These are phyloP conservation scores for Acanthochromis polyacanthus DNA, from an alignment of 2,113 vertebrate species.

Conservation along the genomic window DNA sequence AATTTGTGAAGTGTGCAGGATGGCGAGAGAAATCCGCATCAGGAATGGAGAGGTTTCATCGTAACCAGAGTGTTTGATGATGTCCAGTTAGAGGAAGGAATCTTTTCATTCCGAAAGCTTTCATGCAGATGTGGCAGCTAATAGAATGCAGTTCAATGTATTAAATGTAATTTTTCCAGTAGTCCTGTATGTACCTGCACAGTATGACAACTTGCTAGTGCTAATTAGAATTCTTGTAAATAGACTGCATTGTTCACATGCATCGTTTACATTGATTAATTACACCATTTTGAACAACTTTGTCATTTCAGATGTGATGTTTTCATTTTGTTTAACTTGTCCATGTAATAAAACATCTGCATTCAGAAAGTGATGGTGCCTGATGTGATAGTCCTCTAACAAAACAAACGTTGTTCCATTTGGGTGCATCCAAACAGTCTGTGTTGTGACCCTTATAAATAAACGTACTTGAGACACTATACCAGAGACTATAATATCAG, in stretches of 20 bases:
- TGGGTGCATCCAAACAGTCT: too few species aligned
- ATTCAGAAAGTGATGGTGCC: too few species aligned
- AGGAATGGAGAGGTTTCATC: slow-evolving; percentile 80
- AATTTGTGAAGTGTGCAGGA: slow-evolving; percentile 84
- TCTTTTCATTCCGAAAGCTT: neutral
- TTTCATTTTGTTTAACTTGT: neutral
- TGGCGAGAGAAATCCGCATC: slow-evolving; percentile 87
- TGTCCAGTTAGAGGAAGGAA: neutral
- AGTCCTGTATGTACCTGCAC: neutral
- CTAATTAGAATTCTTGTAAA: slow-evolving; percentile 48
- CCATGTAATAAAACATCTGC: neutral
- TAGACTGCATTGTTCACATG: slow-evolving; percentile 21
- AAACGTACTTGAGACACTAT: too few species aligned
- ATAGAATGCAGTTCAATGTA: slow-evolving; percentile 10
- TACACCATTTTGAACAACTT: neutral
- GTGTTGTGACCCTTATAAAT: neutral
- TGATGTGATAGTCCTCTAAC: too few species aligned
- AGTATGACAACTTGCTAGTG: neutral
- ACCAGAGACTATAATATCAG: too few species aligned
- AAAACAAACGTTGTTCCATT: too few species aligned
- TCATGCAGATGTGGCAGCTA: neutral
- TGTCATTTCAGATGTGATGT: slow-evolving; percentile 2
- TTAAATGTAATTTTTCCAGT: neutral
- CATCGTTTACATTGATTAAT: neutral
- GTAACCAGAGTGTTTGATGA: slow-evolving; percentile 18